Base-by-base conservation (phyloP, 1,140 invertebrate genomes). In the Dendrolimus punctatus region DNA sequence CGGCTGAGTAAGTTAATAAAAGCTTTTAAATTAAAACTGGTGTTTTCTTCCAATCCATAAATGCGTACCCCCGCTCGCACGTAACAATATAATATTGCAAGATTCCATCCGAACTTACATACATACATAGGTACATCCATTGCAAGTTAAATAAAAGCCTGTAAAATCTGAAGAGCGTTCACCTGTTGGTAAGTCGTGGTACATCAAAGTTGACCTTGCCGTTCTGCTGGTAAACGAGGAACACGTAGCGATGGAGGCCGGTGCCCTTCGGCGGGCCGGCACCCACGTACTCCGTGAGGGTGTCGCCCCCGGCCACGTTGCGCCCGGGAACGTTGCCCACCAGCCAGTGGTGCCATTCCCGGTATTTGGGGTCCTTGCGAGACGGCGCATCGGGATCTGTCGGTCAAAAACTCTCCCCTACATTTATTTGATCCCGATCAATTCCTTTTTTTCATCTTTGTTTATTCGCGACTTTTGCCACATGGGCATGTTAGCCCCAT, bases 291-390 rank as follows among this genome's bases (percentile, higher is more conserved):
- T 91, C 92, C n/a, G 91, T 91, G 0, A 98, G 77, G 0, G 89
- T 89, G 46, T 95, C 92, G 4, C 96, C 97, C 8, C 90, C 87
- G 0, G 68, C 66, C 1, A 98, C 73, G 49, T 95, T 88, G 52
- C 83, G 85, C n/a, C 94, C 95, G 6, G 93, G 94, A 66, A 99
- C 94, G 71, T 99, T 99, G n/a, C 91, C 93, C 2, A 98, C 93
- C 5, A 98, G 77, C 96, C 96, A 98, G 78, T 98, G 96, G 68
- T 95, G 93, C 92, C 93, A 96, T 87, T 98, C 96, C 4, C 95
- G 89, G 65, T 91, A 93, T 64, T 90, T 94, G 0, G 95, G 95
- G 6, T 93, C 88, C 10, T 90, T 80, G 41, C 96, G 91, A 66
- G 92, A 95, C 1, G 96, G 96, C 8, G 96, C 95, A 89, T 98